phyloP scores from a whole-genome alignment of 1,140 invertebrate genomes.

The Tetraneura akinire region DNA sequence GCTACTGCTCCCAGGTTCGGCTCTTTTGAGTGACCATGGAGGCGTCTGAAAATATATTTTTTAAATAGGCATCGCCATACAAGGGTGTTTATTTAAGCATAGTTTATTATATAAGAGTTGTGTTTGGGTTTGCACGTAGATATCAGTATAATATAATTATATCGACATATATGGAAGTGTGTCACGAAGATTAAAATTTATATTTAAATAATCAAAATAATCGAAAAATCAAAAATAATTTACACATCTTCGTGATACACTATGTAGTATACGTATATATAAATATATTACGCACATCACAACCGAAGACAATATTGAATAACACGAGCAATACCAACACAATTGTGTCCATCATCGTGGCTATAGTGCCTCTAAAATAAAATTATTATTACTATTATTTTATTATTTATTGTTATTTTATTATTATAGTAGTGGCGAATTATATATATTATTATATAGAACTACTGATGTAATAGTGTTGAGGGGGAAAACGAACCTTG shows the following conservation, averaged over 20 bases:
- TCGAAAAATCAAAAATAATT: too few species aligned
- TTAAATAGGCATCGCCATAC: neutral
- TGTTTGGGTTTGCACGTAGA: too few species aligned
- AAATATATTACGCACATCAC: neutral
- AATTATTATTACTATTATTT: constrained; percentile 4
- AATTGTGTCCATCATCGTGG: constrained; percentile 3
- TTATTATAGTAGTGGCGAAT: neutral
- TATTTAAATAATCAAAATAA: too few species aligned
- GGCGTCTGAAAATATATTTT: neutral
- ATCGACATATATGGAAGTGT: too few species aligned
- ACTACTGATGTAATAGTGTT: too few species aligned
- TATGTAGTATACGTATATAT: too few species aligned
- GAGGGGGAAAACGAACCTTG: constrained; percentile 14
- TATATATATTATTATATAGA: too few species aligned
- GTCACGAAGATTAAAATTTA: too few species aligned
- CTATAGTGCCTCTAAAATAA: constrained; percentile 17
- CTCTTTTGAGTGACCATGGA: constrained; percentile 22
- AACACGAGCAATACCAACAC: neutral
- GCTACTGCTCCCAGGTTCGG: neutral
- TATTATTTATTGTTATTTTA: neutral
- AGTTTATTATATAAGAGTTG: too few species aligned
- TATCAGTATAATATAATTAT: too few species aligned
- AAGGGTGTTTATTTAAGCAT: too few species aligned
- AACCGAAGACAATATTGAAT: neutral
- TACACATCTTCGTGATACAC: too few species aligned